Evolutionary conservation across 2,113 vertebrate species (phyloP).

Genomic region (Dromiciops gliroides): DNA sequence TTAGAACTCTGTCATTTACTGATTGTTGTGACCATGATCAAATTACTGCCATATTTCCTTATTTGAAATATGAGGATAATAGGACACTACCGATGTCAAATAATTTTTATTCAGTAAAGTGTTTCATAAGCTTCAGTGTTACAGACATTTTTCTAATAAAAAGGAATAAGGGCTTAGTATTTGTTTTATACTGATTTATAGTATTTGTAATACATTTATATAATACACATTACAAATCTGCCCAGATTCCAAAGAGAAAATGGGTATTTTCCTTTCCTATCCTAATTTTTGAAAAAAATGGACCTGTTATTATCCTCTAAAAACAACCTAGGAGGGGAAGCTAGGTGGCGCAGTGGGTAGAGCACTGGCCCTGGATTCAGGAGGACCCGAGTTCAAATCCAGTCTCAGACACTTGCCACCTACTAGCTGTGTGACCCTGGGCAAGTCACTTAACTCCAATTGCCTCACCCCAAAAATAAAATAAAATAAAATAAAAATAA

Average conservation of each 20-base stretch:
- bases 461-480: too few species aligned
- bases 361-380: too few species aligned
- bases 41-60: neutral
- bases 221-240: neutral
- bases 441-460: too few species aligned
- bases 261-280: neutral
- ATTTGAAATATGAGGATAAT: neutral
- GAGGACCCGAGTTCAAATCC: too few species aligned
- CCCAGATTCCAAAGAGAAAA: neutral
- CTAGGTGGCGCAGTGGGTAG: too few species aligned
- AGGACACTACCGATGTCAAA: neutral
- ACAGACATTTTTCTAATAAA: neutral
- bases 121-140: neutral
- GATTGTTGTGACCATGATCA: neutral
- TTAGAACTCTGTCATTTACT: neutral
- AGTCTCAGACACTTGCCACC: too few species aligned
- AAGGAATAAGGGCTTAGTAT: neutral
- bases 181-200: neutral
- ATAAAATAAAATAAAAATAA: too few species aligned
- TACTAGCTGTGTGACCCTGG: too few species aligned
- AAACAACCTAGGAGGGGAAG: too few species aligned
- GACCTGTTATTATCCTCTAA: neutral
- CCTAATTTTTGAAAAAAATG: neutral
- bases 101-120: neutral
- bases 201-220: neutral